These are phyloP conservation scores for Fulmarus glacialis DNA, from an alignment of 2,113 vertebrate genomes.

Conservation along the genomic window DNA sequence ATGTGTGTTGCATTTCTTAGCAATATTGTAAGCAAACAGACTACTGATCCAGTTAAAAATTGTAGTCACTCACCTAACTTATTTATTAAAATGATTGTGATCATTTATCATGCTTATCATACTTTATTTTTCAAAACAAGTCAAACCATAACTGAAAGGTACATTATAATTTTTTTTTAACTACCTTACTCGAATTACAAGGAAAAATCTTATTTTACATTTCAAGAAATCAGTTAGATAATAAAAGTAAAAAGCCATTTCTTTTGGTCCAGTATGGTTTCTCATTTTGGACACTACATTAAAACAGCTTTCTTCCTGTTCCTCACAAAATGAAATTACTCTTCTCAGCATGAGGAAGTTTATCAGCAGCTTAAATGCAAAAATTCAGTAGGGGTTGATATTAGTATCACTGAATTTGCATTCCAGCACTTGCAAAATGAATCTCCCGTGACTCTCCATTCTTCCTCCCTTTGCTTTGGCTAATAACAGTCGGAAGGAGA, in stretches of 20 bases:
- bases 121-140: background rate
- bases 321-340: slow-evolving; percentile 34
- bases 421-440: slow-evolving; percentile 24
- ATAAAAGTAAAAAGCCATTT: slow-evolving; percentile 25
- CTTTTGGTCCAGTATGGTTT: background rate
- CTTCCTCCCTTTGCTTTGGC: background rate
- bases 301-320: slow-evolving; percentile 3
- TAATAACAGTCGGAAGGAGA: background rate
- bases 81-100: background rate
- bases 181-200: background rate
- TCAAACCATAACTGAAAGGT: background rate
- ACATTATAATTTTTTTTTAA: background rate
- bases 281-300: background rate
- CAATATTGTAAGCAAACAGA: background rate
- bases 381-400: background rate
- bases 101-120: background rate
- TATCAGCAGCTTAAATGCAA: slow-evolving; percentile 30
- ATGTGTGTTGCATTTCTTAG: background rate
- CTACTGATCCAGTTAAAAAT: background rate
- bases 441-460: background rate
- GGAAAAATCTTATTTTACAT: background rate
- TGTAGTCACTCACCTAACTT: background rate
- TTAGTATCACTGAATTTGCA: background rate
- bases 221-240: background rate
- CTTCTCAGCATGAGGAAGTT: slow-evolving; percentile 18